Conservation (phyloP, 2,797 vertebrate species). For the Oreochromis mossambicus region DNA sequence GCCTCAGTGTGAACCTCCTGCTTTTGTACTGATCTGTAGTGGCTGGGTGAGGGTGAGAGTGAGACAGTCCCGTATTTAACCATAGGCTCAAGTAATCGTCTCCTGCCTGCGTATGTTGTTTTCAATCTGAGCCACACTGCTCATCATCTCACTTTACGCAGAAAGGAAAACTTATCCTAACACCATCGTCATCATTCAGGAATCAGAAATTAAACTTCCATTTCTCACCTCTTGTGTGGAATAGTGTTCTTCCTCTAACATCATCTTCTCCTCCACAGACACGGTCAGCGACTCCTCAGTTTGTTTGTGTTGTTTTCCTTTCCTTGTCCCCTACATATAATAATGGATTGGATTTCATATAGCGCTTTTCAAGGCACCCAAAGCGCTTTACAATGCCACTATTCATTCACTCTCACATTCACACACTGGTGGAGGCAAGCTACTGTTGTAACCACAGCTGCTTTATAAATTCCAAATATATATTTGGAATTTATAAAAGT, state of each 20-base stretch:
- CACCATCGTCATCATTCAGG: neutral
- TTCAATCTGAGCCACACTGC: neutral
- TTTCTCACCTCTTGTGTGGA: slow-evolving; percentile 38
- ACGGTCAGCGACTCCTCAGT: slow-evolving; percentile 15
- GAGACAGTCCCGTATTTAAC: neutral
- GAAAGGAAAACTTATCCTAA: slow-evolving; percentile 4
- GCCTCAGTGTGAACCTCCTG: neutral
- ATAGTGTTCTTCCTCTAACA: neutral
- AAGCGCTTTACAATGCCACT: too few species aligned
- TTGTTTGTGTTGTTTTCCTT: slow-evolving; percentile 24
- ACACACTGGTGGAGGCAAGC: too few species aligned
- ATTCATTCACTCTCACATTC: too few species aligned
- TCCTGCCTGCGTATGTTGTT: neutral
- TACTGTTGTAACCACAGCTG: too few species aligned
- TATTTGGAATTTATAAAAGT: slow-evolving; percentile 83
- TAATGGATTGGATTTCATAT: too few species aligned
- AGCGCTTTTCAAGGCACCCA: too few species aligned
- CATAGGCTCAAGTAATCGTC: neutral
- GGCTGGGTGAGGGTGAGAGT: neutral
- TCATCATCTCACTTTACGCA: neutral
- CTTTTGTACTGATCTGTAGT: neutral
- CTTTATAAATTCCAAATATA: neutral
- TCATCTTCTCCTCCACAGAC: neutral
- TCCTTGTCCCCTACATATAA: slow-evolving; percentile 40
- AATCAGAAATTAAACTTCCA: slow-evolving; percentile 55